Evolutionary conservation across 2,888 invertebrate species (phyloP), one percentile per base, ranked within the genome.

Genomic region (Harpalus rubripes): DNA sequence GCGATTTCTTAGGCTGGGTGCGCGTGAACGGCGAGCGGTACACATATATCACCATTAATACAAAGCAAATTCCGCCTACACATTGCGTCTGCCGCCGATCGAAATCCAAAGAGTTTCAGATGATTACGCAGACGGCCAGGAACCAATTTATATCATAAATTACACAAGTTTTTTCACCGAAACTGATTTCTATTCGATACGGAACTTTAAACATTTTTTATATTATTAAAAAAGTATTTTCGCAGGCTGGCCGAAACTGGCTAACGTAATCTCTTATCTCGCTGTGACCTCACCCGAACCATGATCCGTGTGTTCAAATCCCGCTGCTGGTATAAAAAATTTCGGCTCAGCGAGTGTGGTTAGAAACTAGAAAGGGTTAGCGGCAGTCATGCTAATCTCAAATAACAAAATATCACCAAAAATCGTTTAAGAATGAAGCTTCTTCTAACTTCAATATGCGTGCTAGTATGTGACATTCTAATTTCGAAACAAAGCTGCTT

Each of bases 101-200:
- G 76, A 76, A 76, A 76, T 56, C 44, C 56, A 22, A 76, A 76
- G 72, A 72, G 76, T 56, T 76, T 76, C 18, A 52, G 52, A 76
- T 76, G 76, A 76, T 76, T 76, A 52, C 76, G 15, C 72, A n/a
- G 2, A n/a, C 59, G 59, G 78, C 78, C 78, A 59, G 56, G 56
- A 78, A 78, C 78, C 78, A 78, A 78, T 78, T 78, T 78, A 58
- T n/a, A 59, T 58, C 58, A 58, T 78, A 78, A 78, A 58, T 78
- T 78, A 78, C 32, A 78, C 32, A 78, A 58, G 56, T 78, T 78
- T 58, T 26, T 18, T 52, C 7, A 10, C 5, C 22, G 16, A 74
- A 74, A 74, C 16, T 74, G 22, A 22, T 52, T 74, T 52, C 68
- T 10, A 32, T 12, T 44, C 52, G 52, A 52, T 76, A 52, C 1